phyloP scores from a whole-genome alignment of 2,888 invertebrate genomes.

The Lordiphosa fenestrarum region DNA sequence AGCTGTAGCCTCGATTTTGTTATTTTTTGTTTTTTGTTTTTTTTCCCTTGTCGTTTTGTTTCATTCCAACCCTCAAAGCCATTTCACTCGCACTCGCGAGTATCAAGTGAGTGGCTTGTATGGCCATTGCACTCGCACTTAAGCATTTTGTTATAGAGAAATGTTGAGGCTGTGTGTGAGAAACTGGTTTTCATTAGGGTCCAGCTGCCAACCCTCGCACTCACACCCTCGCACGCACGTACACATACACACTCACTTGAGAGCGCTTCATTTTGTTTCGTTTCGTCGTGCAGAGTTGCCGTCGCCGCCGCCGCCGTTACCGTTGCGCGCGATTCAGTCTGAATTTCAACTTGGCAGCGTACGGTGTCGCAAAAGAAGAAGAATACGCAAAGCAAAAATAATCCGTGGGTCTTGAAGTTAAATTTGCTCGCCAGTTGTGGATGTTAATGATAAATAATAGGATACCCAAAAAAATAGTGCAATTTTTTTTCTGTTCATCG shows the following conservation, averaged over 20 bases:
- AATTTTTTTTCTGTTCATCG: too few relatives aligned
- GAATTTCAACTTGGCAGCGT: conserved; percentile 58
- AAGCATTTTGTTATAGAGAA: conserved; percentile 58
- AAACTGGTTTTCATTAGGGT: conserved; percentile 53
- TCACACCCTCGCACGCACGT: conserved; percentile 18
- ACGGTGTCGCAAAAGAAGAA: conserved; percentile 29
- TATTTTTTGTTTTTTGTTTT: conserved; percentile 34
- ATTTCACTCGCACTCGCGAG: conserved; percentile 34
- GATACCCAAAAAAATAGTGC: not conserved
- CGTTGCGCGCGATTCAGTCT: conserved; percentile 52
- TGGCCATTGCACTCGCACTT: conserved; percentile 43
- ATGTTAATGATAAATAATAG: not conserved
- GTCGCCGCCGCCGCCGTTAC: conserved; percentile 24
- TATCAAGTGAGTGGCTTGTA: conserved; percentile 19
- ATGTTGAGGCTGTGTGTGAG: conserved; percentile 39
- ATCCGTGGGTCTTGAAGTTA: too few relatives aligned
- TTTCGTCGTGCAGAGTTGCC: conserved; percentile 48
- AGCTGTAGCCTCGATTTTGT: conserved; percentile 73
- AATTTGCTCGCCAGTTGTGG: conserved; percentile 1
- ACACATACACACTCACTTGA: conserved; percentile 47
- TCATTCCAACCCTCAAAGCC: conserved; percentile 63
- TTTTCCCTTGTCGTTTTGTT: conserved; percentile 33
- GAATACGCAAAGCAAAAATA: not conserved
- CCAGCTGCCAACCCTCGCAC: conserved; percentile 50
- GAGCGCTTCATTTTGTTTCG: conserved; percentile 66